Conservation (phyloP, 2,113 vertebrate species). For the Morphnarchus princeps region DNA sequence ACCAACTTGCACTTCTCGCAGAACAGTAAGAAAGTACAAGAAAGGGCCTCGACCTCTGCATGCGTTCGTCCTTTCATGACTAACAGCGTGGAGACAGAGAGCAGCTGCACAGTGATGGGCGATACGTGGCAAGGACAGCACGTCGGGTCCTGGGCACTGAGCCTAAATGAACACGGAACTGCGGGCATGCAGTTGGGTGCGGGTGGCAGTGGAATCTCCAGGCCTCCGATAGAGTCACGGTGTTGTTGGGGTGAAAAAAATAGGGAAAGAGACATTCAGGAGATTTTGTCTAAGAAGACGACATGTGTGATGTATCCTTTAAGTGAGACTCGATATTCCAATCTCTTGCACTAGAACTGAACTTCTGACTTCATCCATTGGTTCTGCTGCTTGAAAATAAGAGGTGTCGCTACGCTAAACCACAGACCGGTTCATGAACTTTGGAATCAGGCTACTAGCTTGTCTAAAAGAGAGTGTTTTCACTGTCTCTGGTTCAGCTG, state of each 20-base stretch:
- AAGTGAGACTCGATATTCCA: background rate
- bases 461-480: background rate
- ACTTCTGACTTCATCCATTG: background rate
- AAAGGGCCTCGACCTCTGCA: background rate
- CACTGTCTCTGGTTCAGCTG: background rate
- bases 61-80: background rate
- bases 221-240: background rate
- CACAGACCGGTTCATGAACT: background rate
- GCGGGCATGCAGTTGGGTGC: background rate
- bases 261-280: background rate
- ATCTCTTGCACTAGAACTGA: background rate
- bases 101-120: background rate
- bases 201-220: background rate
- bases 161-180: background rate
- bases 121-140: fast-evolving
- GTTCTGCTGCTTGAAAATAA: background rate
- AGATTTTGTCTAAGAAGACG: background rate
- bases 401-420: background rate
- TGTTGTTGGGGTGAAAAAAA: background rate
- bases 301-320: background rate
- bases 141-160: background rate
- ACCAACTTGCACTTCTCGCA: background rate
- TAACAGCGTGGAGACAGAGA: background rate
- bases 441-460: background rate
- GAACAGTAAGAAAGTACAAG: background rate